phyloP scores from a whole-genome alignment of 2,888 invertebrate species.

The Chloromyia formosa region DNA sequence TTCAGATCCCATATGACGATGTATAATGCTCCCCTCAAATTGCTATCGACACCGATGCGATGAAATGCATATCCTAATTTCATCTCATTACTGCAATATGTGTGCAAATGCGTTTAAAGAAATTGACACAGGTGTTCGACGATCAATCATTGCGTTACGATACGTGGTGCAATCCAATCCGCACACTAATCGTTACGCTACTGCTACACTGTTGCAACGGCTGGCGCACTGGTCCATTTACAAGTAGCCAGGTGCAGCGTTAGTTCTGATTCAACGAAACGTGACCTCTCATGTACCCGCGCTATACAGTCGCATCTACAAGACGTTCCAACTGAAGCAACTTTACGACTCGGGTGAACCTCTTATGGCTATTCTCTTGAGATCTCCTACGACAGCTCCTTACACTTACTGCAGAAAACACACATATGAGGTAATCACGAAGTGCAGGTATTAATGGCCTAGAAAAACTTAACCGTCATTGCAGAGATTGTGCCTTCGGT shows the following conservation, averaged over 20 bases:
- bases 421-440: not conserved
- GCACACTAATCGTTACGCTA: not conserved
- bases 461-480: conserved; percentile 18
- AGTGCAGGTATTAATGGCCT: conserved; percentile 35
- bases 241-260: conserved; percentile 36
- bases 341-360: too few relatives aligned
- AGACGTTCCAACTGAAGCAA: too few relatives aligned
- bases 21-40: too few relatives aligned
- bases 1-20: too few relatives aligned
- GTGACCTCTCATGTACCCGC: conserved; percentile 15
- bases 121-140: conserved; percentile 38
- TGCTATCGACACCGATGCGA: too few relatives aligned
- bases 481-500: not conserved
- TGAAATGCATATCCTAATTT: conserved; percentile 5
- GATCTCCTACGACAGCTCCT: too few relatives aligned
- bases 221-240: conserved; percentile 23
- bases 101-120: not conserved
- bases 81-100: not conserved
- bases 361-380: too few relatives aligned
- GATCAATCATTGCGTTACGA: conserved; percentile 31
- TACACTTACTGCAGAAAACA: not conserved
- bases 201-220: conserved; percentile 9
- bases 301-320: not conserved
- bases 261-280: conserved; percentile 27
- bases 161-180: conserved; percentile 25